phyloP scores from a whole-genome alignment of 2,113 vertebrate genomes.

The Taurulus bubalis region DNA sequence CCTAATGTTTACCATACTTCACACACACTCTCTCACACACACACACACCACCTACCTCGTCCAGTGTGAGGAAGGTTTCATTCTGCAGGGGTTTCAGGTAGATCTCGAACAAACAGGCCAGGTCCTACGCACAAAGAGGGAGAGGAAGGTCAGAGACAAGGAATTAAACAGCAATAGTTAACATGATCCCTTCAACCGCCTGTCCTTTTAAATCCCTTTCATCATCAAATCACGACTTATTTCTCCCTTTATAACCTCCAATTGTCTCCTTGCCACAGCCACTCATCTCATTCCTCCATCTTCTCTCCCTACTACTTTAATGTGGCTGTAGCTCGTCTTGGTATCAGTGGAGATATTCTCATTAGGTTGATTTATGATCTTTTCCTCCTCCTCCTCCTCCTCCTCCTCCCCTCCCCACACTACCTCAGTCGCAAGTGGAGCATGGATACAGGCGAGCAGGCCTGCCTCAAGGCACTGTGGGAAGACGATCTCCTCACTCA shows the following conservation, averaged over 20 bases:
- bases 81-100: conserved; percentile 96
- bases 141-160: conserved; percentile 34
- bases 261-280: conserved; percentile 20
- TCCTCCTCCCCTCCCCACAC: conserved; percentile 24
- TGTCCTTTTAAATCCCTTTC: conserved; percentile 29
- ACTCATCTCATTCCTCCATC: conserved; percentile 33
- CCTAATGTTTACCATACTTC: too few species aligned
- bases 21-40: not conserved
- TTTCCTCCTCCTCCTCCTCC: conserved; percentile 11
- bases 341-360: conserved; percentile 74
- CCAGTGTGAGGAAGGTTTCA: conserved; percentile 95
- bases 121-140: conserved; percentile 83
- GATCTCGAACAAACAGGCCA: conserved; percentile 93
- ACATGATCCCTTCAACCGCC: not conserved
- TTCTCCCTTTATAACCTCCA: conserved; percentile 48
- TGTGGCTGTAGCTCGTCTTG: conserved; percentile 64
- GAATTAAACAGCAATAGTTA: conserved; percentile 7
- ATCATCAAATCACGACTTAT: conserved; percentile 27
- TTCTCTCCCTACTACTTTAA: conserved; percentile 48
- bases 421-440: conserved; percentile 32
- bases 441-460: conserved; percentile 42
- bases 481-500: conserved; percentile 46
- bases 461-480: conserved; percentile 41
- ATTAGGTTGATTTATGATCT: conserved; percentile 80
- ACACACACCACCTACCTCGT: conserved; percentile 88